Evolutionary conservation across 2,888 invertebrate genomes (phyloP), one percentile per base, ranked within the genome.

Genomic region (Leptinotarsa haldemani): DNA sequence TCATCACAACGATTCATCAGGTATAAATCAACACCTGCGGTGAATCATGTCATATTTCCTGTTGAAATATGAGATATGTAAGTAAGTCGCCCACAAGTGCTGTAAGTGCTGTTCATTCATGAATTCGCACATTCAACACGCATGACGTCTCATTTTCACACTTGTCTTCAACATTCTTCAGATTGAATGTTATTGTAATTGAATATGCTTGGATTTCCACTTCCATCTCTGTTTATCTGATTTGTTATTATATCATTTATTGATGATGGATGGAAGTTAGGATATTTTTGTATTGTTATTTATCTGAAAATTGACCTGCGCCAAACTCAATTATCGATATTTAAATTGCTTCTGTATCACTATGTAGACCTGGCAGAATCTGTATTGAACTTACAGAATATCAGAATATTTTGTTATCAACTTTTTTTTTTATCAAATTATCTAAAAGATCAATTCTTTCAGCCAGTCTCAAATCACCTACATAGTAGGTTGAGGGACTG

Each of bases 31-130:
- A 53, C 67, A 67, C 67, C 67, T 67, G 67, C 40, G 40, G 40
- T 53, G 67, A 67, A 30, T 53, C 67, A 67, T 40, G 52, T 67
- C 53, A 53, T 67, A 67, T 53, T 67, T 67, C 67, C 67, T 67
- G 67, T 53, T 67, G 67, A 52, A 67, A 66, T 66, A 66, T 50
- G 52, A 66, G 22, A 66, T 66, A 66, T 67, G 25, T 53, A n/a
- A 53, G 25, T 53, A n/a, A 53, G 25, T 67, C 67, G 67, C 67
- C 67, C 67, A 67, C 67, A 50, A 67, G 16, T 52, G 40, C 18
- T 53, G 22, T 67, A 50, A 67, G 9, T 52, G 67, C 53, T 53
- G n/a, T 67, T 67, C 67, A 67, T 67, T 67, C 40, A 67, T 52
- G 53, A 67, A 67, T 67, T 30, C 30, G 67, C 67, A 52, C 67